phyloP scores from a whole-genome alignment of 2,888 invertebrate genomes.

The Thysanoteuthis rhombus region DNA sequence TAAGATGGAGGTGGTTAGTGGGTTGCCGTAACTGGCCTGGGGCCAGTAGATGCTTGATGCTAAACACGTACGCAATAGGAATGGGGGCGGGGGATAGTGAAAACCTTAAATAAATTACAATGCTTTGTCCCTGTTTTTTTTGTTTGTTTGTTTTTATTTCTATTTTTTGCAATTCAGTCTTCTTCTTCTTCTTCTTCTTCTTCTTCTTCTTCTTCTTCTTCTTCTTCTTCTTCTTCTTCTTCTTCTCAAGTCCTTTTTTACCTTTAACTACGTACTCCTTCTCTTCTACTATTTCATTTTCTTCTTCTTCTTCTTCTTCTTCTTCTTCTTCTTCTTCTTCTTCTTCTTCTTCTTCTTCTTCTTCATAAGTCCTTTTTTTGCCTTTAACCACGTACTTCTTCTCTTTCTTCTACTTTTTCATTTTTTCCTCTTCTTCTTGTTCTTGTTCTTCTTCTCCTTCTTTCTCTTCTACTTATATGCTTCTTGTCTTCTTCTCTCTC shows the following conservation, averaged over 20 bases:
- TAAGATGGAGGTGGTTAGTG: not conserved
- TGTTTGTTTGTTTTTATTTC: too few relatives aligned
- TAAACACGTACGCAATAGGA: not conserved
- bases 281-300: not conserved
- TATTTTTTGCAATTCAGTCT: not conserved
- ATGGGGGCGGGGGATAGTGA: not conserved
- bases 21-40: not conserved
- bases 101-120: not conserved
- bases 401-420: too few relatives aligned
- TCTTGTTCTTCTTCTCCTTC: not conserved
- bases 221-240: not conserved
- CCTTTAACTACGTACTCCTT: not conserved
- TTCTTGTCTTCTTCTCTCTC: not conserved
- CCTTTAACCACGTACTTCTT: too few relatives aligned
- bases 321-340: not conserved
- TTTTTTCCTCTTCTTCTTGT: too few relatives aligned
- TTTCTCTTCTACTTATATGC: too few relatives aligned
- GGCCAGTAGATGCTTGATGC: slow-evolving; percentile 12
- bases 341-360: not conserved
- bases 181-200: not conserved
- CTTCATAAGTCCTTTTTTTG: too few relatives aligned
- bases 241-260: not conserved
- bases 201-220: not conserved
- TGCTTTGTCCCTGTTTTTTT: not conserved
- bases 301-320: not conserved